Conservation (phyloP, 2,888 invertebrate species). For the Sesia apiformis region DNA sequence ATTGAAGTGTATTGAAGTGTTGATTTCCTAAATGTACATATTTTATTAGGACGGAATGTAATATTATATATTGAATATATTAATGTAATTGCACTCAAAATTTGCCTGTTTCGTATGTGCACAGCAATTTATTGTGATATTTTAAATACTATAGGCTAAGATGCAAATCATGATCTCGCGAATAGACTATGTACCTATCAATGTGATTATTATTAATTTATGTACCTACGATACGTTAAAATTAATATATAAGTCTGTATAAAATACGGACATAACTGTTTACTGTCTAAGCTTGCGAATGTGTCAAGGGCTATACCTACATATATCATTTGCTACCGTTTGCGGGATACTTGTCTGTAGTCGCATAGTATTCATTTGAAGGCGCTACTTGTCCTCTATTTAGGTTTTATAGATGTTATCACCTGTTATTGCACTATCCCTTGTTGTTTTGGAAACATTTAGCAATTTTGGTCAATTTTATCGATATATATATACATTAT, state of each 20-base stretch:
- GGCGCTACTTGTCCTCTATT: no score
- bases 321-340: background rate
- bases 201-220: conserved; percentile 59
- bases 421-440: conserved; percentile 7
- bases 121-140: conserved; percentile 76
- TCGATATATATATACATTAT: conserved; percentile 28
- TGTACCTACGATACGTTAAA: conserved; percentile 23
- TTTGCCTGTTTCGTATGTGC: conserved; percentile 75
- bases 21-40: conserved; percentile 28
- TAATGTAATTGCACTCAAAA: conserved; percentile 72
- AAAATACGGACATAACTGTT: conserved; percentile 38
- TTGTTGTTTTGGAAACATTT: conserved; percentile 23
- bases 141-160: conserved; percentile 71
- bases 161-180: conserved; percentile 60
- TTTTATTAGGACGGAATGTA: conserved; percentile 46
- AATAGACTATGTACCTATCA: conserved; percentile 63
- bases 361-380: no score
- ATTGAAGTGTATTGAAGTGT: conserved; percentile 11
- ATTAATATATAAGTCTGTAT: conserved; percentile 40
- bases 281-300: conserved; percentile 34
- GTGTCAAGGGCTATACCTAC: conserved; percentile 8
- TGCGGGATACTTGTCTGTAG: background rate
- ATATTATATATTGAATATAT: conserved; percentile 47
- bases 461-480: conserved; percentile 65
- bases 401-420: background rate